A percentile compares a stretch with the other conserved stretches of the same genome.
phyloP scores from a whole-genome alignment of 2,888 invertebrate genomes.

The Hymenopus coronatus region DNA sequence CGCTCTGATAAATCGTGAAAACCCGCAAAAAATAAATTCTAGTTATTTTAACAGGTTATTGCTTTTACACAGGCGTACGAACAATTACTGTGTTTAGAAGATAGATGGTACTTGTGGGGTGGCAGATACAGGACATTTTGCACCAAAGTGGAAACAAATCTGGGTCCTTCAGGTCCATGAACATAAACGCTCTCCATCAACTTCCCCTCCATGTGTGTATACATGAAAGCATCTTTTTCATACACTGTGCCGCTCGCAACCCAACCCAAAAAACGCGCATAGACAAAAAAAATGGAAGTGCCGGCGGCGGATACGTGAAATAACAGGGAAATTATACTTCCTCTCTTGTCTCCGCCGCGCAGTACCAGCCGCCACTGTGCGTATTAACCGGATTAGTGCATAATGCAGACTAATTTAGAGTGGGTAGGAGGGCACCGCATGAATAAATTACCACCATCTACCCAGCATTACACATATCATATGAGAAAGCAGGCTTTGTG shows the following conservation, averaged over 20 bases:
- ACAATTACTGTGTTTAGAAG: too few species aligned
- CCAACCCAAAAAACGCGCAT: too few species aligned
- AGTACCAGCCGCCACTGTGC: not conserved
- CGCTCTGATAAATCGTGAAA: too few species aligned
- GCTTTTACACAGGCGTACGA: too few species aligned
- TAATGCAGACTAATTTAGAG: slow-evolving; percentile 33
- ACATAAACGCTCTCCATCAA: not conserved
- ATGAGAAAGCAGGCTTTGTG: slow-evolving; percentile 9
- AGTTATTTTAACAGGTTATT: too few species aligned
- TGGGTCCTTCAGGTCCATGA: too few species aligned
- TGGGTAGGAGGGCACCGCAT: slow-evolving; percentile 4
- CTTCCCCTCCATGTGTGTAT: not conserved
- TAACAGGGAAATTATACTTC: not conserved
- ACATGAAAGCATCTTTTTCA: not conserved
- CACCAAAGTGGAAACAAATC: too few species aligned
- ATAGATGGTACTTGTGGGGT: too few species aligned
- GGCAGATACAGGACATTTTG: too few species aligned
- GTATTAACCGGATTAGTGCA: slow-evolving; percentile 32
- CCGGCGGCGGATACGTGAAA: too few species aligned
- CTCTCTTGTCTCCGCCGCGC: not conserved
- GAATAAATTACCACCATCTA: slow-evolving; percentile 30
- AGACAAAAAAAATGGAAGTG: not conserved
- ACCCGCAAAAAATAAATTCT: too few species aligned
- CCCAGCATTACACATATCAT: slow-evolving; percentile 21
- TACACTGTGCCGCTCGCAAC: not conserved